Conservation (phyloP, 2,888 invertebrate species). For the Caenorhabditis parvicauda region DNA sequence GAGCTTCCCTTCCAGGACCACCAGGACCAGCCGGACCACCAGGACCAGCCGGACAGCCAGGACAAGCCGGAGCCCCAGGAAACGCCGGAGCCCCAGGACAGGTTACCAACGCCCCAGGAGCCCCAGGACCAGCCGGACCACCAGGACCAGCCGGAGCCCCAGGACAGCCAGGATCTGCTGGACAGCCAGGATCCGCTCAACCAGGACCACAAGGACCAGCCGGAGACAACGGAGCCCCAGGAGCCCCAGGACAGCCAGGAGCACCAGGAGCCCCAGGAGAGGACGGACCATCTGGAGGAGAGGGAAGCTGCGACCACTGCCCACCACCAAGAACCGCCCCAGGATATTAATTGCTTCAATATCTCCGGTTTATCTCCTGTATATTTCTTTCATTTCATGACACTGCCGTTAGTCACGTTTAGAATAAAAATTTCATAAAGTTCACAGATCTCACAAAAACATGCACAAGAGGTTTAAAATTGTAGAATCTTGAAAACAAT, state of each 20-base stretch:
- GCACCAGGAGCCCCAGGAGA: slow-evolving; percentile 41
- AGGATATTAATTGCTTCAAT: slow-evolving; percentile 26
- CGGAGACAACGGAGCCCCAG: slow-evolving; percentile 43
- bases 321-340: slow-evolving; percentile 36
- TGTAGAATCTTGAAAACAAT: no score
- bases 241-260: slow-evolving; percentile 47
- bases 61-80: slow-evolving; percentile 42
- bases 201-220: slow-evolving; percentile 43
- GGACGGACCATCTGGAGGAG: slow-evolving; percentile 37
- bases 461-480: no score
- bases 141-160: slow-evolving; percentile 44
- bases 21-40: slow-evolving; percentile 35
- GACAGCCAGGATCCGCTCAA: slow-evolving; percentile 41
- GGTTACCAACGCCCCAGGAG: slow-evolving; percentile 34
- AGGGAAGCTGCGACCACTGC: slow-evolving; percentile 41
- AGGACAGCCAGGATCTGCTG: slow-evolving; percentile 44
- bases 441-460: no score
- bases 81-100: slow-evolving; percentile 40
- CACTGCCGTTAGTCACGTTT: no score
- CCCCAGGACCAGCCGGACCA: slow-evolving; percentile 45
- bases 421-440: no score
- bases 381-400: no score
- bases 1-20: slow-evolving; percentile 34
- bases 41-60: slow-evolving; percentile 39
- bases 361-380: no score